These are phyloP conservation scores for Seriola aureovittata DNA, from an alignment of 2,113 vertebrate genomes.

Conservation along the genomic window DNA sequence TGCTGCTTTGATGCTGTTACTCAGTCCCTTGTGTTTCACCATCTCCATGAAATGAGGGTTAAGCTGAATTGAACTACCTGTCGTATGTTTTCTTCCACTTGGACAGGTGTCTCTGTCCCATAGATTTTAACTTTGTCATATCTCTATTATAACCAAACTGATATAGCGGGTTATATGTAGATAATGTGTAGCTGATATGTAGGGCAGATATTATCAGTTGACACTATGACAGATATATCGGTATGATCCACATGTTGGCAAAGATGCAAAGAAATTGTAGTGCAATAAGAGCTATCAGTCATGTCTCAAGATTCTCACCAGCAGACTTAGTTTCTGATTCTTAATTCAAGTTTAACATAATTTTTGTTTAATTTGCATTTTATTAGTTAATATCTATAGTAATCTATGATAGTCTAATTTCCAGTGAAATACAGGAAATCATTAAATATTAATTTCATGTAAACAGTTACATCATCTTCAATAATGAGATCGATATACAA, in stretches of 20 bases:
- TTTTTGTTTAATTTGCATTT: neutral
- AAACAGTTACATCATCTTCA: too few species aligned
- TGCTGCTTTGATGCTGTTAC: neutral
- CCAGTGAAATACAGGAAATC: too few species aligned
- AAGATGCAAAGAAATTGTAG: neutral
- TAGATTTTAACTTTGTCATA: neutral
- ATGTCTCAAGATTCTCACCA: neutral
- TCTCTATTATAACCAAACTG: neutral
- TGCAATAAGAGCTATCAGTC: neutral
- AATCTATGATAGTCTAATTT: neutral
- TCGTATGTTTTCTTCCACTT: neutral
- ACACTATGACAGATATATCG: neutral
- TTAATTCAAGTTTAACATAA: too few species aligned
- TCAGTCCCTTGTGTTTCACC: neutral
- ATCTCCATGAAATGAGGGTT: neutral
- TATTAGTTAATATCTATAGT: neutral
- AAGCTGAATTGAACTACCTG: neutral
- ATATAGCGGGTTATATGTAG: neutral
- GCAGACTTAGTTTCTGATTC: neutral
- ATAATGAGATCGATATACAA: too few species aligned
- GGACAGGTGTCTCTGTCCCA: neutral
- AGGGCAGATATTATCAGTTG: neutral
- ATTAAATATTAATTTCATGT: too few species aligned
- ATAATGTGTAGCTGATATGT: too few species aligned
- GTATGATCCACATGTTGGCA: neutral